A percentile compares a stretch with the other conserved stretches of the same genome.
Conservation (phyloP, 2,797 vertebrate genomes). For the Esox lucius region DNA sequence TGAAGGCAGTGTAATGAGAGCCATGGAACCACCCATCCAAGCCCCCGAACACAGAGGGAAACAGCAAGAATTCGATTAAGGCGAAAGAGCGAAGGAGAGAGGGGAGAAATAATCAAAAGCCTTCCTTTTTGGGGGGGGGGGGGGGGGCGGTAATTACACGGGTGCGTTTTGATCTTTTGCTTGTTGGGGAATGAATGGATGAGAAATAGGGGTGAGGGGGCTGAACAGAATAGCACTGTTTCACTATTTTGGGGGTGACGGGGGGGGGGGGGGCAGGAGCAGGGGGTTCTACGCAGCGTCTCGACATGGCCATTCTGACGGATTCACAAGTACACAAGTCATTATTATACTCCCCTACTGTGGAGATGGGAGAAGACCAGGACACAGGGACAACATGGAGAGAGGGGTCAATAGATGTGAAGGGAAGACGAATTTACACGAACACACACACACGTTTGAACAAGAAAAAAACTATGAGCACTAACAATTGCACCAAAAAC, state of each 20-base stretch:
- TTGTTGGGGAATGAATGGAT: slow-evolving; percentile 62
- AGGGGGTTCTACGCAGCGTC: slow-evolving; percentile 38
- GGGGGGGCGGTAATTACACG: slow-evolving; percentile 64
- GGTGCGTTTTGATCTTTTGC: slow-evolving; percentile 73
- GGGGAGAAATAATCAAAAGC: slow-evolving; percentile 65
- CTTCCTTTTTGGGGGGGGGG: slow-evolving; percentile 59
- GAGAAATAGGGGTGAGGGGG: slow-evolving; percentile 33
- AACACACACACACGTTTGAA: not conserved
- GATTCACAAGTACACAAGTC: slow-evolving; percentile 38
- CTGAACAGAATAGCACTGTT: slow-evolving; percentile 43
- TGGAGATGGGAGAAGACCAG: no score
- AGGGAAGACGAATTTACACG: slow-evolving; percentile 5
- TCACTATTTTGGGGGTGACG: slow-evolving; percentile 44
- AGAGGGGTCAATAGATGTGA: slow-evolving; percentile 3
- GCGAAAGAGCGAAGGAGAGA: slow-evolving; percentile 33
- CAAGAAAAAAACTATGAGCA: not conserved
- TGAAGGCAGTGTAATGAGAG: slow-evolving; percentile 75
- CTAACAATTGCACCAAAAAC: not conserved
- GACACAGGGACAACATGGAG: slow-evolving; percentile 1
- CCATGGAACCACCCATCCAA: slow-evolving; percentile 58
- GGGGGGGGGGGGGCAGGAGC: not conserved
- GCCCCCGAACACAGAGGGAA: slow-evolving; percentile 60
- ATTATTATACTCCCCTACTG: slow-evolving; percentile 55
- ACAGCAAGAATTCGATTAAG: slow-evolving; percentile 65
- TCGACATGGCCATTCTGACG: slow-evolving; percentile 43